phyloP scores from a whole-genome alignment of 2,797 vertebrate species.

The Australoheros facetus region DNA sequence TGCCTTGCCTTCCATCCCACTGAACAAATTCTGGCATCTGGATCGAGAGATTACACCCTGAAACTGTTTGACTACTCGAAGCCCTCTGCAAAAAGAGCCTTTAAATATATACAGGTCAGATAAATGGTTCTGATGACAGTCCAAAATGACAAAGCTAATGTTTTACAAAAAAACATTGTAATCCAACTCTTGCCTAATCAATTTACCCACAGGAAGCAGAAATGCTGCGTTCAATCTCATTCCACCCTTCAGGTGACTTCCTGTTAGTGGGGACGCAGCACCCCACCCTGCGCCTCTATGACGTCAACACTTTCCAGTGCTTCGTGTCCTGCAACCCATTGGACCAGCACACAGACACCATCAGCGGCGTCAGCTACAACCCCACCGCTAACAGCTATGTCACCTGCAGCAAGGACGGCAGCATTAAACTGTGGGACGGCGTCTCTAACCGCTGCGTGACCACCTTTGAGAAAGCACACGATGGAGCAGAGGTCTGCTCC shows the following conservation, averaged over 20 bases:
- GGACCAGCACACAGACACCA: conserved; percentile 97
- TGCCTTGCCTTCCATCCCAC: conserved; percentile 96
- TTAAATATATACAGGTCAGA: conserved; percentile 95
- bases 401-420: conserved; percentile 95
- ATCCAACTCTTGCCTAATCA: neutral
- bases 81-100: conserved; percentile 97
- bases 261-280: conserved; percentile 97
- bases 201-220: conserved; percentile 89
- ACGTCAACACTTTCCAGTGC: conserved; percentile 99
- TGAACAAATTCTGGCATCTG: conserved; percentile 96
- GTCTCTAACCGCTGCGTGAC: conserved; percentile 96
- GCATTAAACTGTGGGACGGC: conserved; percentile 98
- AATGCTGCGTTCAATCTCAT: conserved; percentile 97
- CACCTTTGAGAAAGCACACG: conserved; percentile 95
- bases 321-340: conserved; percentile 97
- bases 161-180: neutral
- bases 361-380: conserved; percentile 94
- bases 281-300: conserved; percentile 94
- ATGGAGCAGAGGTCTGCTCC: conserved; percentile 95
- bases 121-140: neutral
- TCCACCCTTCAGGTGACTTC: conserved; percentile 97
- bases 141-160: neutral
- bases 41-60: conserved; percentile 96
- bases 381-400: conserved; percentile 94
- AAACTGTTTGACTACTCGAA: conserved; percentile 99